Conservation (phyloP, 2,113 vertebrate species). For the Silurus asotus region DNA sequence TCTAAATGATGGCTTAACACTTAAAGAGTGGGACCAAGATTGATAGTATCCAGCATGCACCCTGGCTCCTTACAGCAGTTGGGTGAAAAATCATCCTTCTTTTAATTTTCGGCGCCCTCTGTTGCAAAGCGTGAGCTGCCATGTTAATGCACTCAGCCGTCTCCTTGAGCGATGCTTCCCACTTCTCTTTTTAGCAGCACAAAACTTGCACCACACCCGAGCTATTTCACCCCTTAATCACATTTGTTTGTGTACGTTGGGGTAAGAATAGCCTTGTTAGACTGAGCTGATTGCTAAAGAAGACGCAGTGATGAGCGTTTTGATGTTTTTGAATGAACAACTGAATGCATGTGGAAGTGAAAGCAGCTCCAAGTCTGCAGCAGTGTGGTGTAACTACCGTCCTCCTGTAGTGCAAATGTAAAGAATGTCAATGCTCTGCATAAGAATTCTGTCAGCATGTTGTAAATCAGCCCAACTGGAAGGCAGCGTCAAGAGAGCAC, state of each 20-base stretch:
- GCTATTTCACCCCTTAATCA: slow-evolving; percentile 8
- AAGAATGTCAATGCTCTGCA: slow-evolving; percentile 48
- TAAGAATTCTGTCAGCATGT: slow-evolving; percentile 51
- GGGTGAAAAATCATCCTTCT: slow-evolving; percentile 20
- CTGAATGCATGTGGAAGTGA: neutral
- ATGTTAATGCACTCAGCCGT: slow-evolving; percentile 29
- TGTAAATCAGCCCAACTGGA: slow-evolving; percentile 59
- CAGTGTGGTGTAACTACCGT: slow-evolving; percentile 38
- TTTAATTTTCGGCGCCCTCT: slow-evolving; percentile 25
- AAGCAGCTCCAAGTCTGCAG: slow-evolving; percentile 9
- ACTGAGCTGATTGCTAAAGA: neutral
- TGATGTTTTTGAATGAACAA: slow-evolving; percentile 1
- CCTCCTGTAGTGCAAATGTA: slow-evolving; percentile 43
- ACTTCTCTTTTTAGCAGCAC: neutral
- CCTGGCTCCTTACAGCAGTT: slow-evolving; percentile 23
- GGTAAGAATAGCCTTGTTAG: neutral
- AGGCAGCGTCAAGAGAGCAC: slow-evolving; percentile 62
- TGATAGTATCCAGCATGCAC: slow-evolving; percentile 17
- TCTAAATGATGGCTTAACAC: slow-evolving; percentile 10
- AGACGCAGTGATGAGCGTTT: slow-evolving; percentile 3
- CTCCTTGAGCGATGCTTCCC: slow-evolving; percentile 9
- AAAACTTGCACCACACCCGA: neutral
- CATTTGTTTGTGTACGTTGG: slow-evolving; percentile 20
- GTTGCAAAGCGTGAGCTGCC: slow-evolving; percentile 32
- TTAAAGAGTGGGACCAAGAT: slow-evolving; percentile 20